Evolutionary conservation across 2,113 vertebrate species (phyloP).

Genomic region (Hemiscyllium ocellatum): DNA sequence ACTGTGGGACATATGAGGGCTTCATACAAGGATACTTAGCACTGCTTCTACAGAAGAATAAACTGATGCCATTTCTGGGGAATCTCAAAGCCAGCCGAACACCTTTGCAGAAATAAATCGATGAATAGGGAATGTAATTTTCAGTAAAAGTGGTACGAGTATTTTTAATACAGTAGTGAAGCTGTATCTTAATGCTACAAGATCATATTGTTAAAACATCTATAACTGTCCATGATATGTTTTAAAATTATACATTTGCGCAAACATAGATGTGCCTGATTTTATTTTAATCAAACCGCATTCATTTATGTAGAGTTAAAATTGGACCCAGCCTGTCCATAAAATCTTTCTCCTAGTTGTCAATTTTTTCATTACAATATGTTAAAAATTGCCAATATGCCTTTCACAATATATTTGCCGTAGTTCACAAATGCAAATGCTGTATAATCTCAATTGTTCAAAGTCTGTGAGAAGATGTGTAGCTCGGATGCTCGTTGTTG

Average conservation of each 20-base stretch:
- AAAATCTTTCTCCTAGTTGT: neutral
- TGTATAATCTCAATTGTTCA: neutral
- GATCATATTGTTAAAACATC: neutral
- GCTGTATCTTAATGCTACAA: neutral
- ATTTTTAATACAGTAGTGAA: neutral
- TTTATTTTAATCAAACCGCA: too few species aligned
- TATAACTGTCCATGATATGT: neutral
- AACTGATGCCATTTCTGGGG: too few species aligned
- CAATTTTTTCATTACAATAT: neutral
- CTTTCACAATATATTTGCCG: neutral
- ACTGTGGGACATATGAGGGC: neutral
- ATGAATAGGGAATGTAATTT: too few species aligned
- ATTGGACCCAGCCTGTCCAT: too few species aligned
- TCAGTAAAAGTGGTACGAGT: neutral
- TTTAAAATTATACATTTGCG: neutral
- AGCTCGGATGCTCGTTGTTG: too few species aligned
- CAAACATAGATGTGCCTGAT: neutral
- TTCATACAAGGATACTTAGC: neutral
- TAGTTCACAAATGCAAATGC: neutral
- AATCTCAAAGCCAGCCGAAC: too few species aligned
- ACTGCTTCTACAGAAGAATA: too few species aligned
- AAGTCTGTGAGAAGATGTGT: too few species aligned
- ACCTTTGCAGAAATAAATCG: too few species aligned
- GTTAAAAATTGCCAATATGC: neutral
- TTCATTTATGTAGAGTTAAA: too few species aligned